phyloP scores from a whole-genome alignment of 92 coral and sea anemone species.

The Pocillopora meandrina region DNA sequence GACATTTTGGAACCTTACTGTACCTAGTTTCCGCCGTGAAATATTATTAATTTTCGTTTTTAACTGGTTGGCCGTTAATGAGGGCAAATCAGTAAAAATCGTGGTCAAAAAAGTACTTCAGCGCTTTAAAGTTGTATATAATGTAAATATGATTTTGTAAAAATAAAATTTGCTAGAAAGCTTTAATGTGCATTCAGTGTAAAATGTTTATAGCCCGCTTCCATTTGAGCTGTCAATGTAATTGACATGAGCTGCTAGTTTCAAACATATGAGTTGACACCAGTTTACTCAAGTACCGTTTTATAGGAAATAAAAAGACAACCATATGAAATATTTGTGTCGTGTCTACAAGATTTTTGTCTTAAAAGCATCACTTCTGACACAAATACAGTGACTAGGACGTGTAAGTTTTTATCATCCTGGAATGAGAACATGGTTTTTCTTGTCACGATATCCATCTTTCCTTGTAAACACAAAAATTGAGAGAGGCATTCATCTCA shows the following conservation, averaged over 20 bases:
- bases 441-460: not conserved
- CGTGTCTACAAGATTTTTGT: conserved; percentile 9
- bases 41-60: conserved; percentile 19
- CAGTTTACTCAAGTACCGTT: conserved; percentile 43
- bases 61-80: conserved; percentile 13
- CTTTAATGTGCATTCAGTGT: conserved; percentile 28
- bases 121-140: conserved; percentile 52
- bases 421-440: conserved; percentile 7
- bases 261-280: conserved; percentile 20
- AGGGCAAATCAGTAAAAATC: conserved; percentile 33
- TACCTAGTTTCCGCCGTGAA: not conserved
- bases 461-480: conserved; percentile 11
- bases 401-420: not conserved
- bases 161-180: conserved; percentile 37
- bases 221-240: conserved; percentile 35
- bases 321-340: conserved; percentile 15
- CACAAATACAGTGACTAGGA: conserved; percentile 6
- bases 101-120: conserved; percentile 29
- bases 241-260: conserved; percentile 22
- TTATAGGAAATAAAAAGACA: conserved; percentile 52
- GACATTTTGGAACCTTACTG: conserved; percentile 21
- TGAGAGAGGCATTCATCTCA: conserved; percentile 26
- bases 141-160: conserved; percentile 80
- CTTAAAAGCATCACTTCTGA: conserved; percentile 12
- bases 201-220: conserved; percentile 23